Conservation (phyloP, 2,797 vertebrate species). For the Myoxocephalus aenaeus region DNA sequence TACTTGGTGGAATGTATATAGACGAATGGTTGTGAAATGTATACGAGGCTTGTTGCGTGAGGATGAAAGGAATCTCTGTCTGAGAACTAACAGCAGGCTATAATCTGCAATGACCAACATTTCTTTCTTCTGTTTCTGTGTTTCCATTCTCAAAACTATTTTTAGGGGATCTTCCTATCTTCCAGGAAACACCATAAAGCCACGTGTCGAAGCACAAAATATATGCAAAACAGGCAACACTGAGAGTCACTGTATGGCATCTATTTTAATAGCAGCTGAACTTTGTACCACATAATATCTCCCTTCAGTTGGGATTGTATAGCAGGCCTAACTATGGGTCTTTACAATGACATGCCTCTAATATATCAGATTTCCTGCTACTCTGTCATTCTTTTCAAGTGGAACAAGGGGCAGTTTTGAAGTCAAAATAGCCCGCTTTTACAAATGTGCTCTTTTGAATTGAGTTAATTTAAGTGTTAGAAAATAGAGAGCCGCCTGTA, state of each 20-base stretch:
- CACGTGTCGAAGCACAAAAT: conserved; percentile 50
- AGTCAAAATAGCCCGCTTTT: conserved; percentile 17
- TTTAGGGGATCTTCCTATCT: conserved; percentile 64
- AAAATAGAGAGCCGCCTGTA: conserved; percentile 4
- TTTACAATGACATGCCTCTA: conserved; percentile 47
- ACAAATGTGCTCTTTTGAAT: conserved; percentile 19
- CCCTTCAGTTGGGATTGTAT: conserved; percentile 41
- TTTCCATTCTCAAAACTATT: conserved; percentile 64
- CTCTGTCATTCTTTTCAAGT: conserved; percentile 24
- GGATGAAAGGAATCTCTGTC: conserved; percentile 18
- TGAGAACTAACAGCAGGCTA: conserved; percentile 32
- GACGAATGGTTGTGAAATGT: conserved; percentile 39
- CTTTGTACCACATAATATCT: conserved; percentile 58
- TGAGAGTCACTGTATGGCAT: conserved; percentile 31
- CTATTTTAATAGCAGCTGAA: conserved; percentile 34
- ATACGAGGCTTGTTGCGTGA: conserved; percentile 9
- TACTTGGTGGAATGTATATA: conserved; percentile 44
- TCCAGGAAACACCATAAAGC: conserved; percentile 55
- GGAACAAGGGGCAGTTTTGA: conserved; percentile 23
- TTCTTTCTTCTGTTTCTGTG: conserved; percentile 26
- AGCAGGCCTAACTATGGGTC: conserved; percentile 40
- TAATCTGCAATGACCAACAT: conserved; percentile 54
- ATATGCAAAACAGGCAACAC: conserved; percentile 28
- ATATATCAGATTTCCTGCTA: conserved; percentile 48
- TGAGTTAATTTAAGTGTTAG: conserved; percentile 4